phyloP scores from a whole-genome alignment of 2,888 invertebrate genomes.

The Latrodectus hesperus region DNA sequence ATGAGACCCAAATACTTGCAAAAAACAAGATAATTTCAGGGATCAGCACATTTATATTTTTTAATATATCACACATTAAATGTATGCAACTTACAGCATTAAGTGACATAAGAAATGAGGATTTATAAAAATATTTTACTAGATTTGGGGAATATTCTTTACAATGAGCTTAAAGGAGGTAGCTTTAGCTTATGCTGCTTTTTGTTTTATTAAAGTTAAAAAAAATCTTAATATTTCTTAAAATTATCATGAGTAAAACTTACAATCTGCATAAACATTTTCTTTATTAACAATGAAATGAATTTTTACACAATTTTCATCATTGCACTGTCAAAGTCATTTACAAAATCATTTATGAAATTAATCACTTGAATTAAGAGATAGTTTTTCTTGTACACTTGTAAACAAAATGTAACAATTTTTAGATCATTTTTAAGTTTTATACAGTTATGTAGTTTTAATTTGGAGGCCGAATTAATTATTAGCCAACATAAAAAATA shows the following conservation, averaged over 20 bases:
- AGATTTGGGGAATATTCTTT: slow-evolving; percentile 29
- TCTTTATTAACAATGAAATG: slow-evolving; percentile 59
- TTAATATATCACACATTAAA: background rate
- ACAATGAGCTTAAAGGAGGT: slow-evolving; percentile 65
- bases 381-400: no score
- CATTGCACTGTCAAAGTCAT: slow-evolving; percentile 63
- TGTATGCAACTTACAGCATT: slow-evolving; percentile 9
- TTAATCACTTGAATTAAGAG: no score
- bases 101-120: slow-evolving; percentile 13
- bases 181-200: slow-evolving; percentile 30
- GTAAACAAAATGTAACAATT: no score
- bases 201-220: no score
- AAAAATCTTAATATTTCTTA: no score
- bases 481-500: no score
- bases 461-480: no score
- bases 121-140: slow-evolving; percentile 60
- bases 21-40: background rate
- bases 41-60: background rate
- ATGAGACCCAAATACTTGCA: slow-evolving; percentile 16
- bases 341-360: background rate
- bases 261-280: background rate
- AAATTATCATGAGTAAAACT: no score
- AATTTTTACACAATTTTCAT: slow-evolving; percentile 59
- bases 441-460: no score
- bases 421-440: no score